Percentiles rank a stretch among this genome's conserved stretches.
Conservation (phyloP, 1,140 invertebrate genomes). For the Sesamia nonagrioides region DNA sequence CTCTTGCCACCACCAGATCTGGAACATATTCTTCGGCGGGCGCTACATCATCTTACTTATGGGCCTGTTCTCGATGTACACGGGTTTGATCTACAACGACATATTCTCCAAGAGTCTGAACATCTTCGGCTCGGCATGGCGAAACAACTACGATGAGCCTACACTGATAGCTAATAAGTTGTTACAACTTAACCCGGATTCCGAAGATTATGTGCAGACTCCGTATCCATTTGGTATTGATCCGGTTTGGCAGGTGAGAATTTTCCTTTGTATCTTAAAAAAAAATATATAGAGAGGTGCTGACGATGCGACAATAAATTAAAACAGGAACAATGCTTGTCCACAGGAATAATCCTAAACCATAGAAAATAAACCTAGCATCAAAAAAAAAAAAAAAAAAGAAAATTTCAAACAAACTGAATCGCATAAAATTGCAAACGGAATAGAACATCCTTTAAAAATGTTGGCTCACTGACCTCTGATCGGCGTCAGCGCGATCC, state of each 20-base stretch:
- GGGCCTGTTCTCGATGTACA: constrained; percentile 99
- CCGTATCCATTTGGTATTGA: constrained; percentile 97
- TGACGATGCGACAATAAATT: too few species aligned
- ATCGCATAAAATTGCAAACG: too few species aligned
- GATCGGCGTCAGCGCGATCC: too few species aligned
- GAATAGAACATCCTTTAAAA: too few species aligned
- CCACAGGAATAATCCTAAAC: too few species aligned
- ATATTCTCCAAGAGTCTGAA: constrained; percentile 99
- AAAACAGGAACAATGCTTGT: too few species aligned
- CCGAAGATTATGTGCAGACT: constrained; percentile 87
- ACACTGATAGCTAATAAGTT: constrained; percentile 87
- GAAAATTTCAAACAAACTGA: too few species aligned
- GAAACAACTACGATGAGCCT: constrained; percentile 87
- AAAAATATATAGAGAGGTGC: too few species aligned
- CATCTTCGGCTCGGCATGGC: constrained; percentile 98
- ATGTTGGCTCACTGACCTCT: too few species aligned
- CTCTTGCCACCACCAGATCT: constrained; percentile 90
- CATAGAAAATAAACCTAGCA: too few species aligned
- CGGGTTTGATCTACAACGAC: constrained; percentile 99
- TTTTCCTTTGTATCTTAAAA: too few species aligned
- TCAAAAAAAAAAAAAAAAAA: too few species aligned
- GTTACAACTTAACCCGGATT: constrained; percentile 91
- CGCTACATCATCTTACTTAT: constrained; percentile 99
- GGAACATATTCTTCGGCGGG: constrained; percentile 99
- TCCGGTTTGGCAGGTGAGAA: constrained; percentile 95